Conservation (phyloP, 2,888 invertebrate genomes). For the Aphidoletes aphidimyza region DNA sequence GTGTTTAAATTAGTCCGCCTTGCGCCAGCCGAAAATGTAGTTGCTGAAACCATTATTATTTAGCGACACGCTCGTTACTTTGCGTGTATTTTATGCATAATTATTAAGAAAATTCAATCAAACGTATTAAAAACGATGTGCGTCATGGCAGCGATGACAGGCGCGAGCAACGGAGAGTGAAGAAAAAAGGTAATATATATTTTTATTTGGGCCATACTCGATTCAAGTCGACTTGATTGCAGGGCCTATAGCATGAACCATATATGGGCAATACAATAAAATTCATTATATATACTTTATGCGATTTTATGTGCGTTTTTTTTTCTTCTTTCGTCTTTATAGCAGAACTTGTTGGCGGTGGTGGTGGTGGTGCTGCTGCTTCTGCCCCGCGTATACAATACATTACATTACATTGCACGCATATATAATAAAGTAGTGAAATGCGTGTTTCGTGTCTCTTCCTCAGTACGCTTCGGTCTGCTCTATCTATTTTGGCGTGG, state of each 20-base stretch:
- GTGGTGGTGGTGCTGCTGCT: too few relatives aligned
- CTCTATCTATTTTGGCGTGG: too few relatives aligned
- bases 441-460: background rate
- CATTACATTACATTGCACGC: background rate
- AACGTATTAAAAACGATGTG: background rate
- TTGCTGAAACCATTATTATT: background rate
- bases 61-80: background rate
- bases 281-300: background rate
- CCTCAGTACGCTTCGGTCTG: too few relatives aligned
- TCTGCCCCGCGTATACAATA: too few relatives aligned
- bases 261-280: background rate
- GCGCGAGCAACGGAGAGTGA: background rate
- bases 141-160: background rate
- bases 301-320: background rate
- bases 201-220: too few relatives aligned
- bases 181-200: background rate
- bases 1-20: background rate
- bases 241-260: background rate
- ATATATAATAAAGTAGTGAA: conserved; percentile 12
- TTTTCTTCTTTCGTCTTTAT: background rate
- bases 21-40: background rate
- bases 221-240: background rate
- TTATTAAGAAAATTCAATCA: conserved; percentile 33
- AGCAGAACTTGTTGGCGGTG: background rate
- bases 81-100: conserved; percentile 27